Base-by-base conservation (phyloP, 2,888 invertebrate genomes). In the Torymus aiolomorphi region DNA sequence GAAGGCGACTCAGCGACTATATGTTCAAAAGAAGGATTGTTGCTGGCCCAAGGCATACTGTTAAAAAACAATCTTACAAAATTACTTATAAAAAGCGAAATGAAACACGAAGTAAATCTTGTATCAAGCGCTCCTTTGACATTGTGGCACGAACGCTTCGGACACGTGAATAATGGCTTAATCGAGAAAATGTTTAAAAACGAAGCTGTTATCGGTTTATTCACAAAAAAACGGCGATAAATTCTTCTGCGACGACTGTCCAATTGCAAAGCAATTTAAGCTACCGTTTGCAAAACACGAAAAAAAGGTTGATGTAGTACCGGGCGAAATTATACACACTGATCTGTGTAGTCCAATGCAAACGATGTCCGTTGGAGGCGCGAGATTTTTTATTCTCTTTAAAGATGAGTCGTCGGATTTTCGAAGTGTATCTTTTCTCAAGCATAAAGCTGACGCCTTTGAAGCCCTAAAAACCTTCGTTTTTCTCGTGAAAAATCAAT, bases 271-370 rank as follows among this genome's bases (percentile, higher is more conserved):
- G 16, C 54, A 67, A 24, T 52, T 54, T 11, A 54, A 67, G 4
- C 11, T 67, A 0, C 54, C 67, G 0, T 67, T 67, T 8, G 52
- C 20, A 16, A 54, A 54, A 20, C 1, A 12, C 16, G 52, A 20
- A 12, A 52, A 54, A 14, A 18, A 52, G 1, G 1, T 8, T 1
- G 14, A 52, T 14, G 54, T 18, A 0, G 14, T 2, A 18, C 66
- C 66, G 3, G 54, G 24, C 24, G 24, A 24, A 2, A 24, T 24
- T 2, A 3, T 24, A 2, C 24, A 24, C 24, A 24, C 24, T 1
- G 66, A 67, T 10, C 71, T 72, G 8, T 76, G 80, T 16, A 72
- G 72, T 0, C 76, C 76, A 20, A 80, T 76, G 76, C 72, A 74
- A 62, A 76, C 81, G 1, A 56, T 74, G 12, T 79, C 76, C 12